Base-by-base conservation (phyloP, 2,888 invertebrate genomes). In the Rhagonycha lutea region DNA sequence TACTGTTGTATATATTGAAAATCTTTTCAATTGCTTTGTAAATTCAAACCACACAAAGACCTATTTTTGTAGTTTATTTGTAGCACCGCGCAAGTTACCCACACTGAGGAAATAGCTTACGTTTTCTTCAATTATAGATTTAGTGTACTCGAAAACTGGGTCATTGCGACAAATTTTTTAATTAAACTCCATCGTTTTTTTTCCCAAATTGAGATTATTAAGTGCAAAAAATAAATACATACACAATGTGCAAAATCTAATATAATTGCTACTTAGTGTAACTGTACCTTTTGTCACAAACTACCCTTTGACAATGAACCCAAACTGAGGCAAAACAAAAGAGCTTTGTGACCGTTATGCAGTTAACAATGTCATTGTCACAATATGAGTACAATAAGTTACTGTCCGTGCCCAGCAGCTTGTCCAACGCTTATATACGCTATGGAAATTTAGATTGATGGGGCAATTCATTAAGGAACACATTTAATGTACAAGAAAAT, bases 11-110 rank as follows among this genome's bases (percentile, higher is more conserved):
- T 85, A 87, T 87, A 86, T 86, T 87, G 87, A 87, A 65, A 88
- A 87, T 87, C 87, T 87, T 88, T 88, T 87, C 86, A 86, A 87
- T 86, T 87, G 88, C 88, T 87, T 87, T 88, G 88, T 87, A 87
- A 87, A 88, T 88, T 86, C 86, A 85, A 81, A 85, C 87, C 86
- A 80, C 87, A 88, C 87, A 88, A 87, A 86, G 83, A 79, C 77
- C 78, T 84, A 85, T 87, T 87, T 87, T 86, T 87, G 87, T 87
- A 87, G 87, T 87, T 87, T 87, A 87, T 87, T 87, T 86, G 87
- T 85, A 84, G 85, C 85, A 83, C 86, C 84, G 73, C 86, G 84
- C 77, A 82, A 83, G 83, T 84, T 83, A 79, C 84, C 85, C 85
- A 82, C 84, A 82, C 84, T 77, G 74, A 80, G 85, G 86, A 87